Conservation (phyloP, 2,888 invertebrate species). For the Dascillus cervinus region DNA sequence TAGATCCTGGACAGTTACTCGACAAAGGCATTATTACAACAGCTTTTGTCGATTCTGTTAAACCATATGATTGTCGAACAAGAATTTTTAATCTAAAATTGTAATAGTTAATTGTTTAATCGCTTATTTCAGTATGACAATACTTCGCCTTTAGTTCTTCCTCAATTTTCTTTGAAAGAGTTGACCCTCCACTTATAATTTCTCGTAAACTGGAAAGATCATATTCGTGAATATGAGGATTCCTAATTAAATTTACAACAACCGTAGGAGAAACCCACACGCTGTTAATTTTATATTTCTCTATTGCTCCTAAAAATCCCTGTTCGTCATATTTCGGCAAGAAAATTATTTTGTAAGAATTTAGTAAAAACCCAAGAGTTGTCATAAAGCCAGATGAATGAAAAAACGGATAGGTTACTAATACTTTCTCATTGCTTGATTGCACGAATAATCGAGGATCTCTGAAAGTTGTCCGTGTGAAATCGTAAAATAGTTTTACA, state of each 20-base stretch:
- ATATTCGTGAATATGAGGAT: neutral
- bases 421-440: no score
- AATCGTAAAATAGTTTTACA: no score
- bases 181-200: neutral
- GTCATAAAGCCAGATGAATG: neutral
- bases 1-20: neutral
- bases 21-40: neutral
- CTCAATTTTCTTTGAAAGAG: neutral
- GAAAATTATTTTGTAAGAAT: neutral
- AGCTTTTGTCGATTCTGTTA: neutral
- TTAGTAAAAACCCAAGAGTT: neutral
- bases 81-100: neutral
- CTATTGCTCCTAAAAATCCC: neutral
- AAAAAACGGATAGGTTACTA: no score
- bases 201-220: neutral
- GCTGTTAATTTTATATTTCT: neutral
- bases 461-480: no score
- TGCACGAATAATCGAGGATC: no score
- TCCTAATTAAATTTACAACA: neutral
- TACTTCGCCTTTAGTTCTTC: neutral
- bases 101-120: no score
- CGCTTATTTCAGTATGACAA: no score
- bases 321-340: neutral
- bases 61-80: neutral
- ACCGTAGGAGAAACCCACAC: neutral